Base-by-base conservation (phyloP, 2,888 invertebrate genomes). In the Rhingia campestris region DNA sequence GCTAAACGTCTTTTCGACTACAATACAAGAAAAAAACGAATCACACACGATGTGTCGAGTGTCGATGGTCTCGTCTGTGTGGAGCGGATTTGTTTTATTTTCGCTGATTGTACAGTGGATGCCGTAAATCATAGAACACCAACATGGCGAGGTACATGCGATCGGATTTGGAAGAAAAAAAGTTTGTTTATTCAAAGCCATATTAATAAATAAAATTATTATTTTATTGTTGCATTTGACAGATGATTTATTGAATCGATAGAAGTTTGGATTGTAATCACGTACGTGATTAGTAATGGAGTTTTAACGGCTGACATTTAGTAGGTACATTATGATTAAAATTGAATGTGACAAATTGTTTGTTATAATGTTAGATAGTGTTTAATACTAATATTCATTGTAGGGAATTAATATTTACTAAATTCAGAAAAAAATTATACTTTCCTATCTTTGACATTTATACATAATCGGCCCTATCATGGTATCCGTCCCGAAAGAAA, bases 1-100 rank as follows among this genome's bases (percentile, higher is more conserved):
- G 63, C 69, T 54, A 64, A 84, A 79, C 58, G 79, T 70, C 82
- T 84, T 79, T 74, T 64, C 32, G 79, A 72, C 72, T 81, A 66
- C 12, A 56, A 30, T 6, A 39, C n/a, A 69, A 67, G 45, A 73
- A 58, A 56, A 61, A 53, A 58, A 73, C 67, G 35, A 22, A 39
- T 47, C 43, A 12, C 5, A 14, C 49, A 14, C 14, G 37, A n/a
- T n/a, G 53, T 37, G 22, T 22, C 22, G 22, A 22, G 22, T 56
- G 37, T 54, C 35, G 54, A 56, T 47, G 76, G 76, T 77, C 54
- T 80, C 51, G 35, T 58, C n/a, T 32, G 54, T 74, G 49, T 69
- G 39, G 56, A 56, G 77, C 73, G 54, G 37, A 54, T 61, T 81
- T 76, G 53, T 64, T 67, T 76, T 54, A 63, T 22, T 66, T 66